Evolutionary conservation across 1,140 invertebrate genomes (phyloP), one percentile per base, ranked within the genome.

Genomic region (Antheraea pernyi): DNA sequence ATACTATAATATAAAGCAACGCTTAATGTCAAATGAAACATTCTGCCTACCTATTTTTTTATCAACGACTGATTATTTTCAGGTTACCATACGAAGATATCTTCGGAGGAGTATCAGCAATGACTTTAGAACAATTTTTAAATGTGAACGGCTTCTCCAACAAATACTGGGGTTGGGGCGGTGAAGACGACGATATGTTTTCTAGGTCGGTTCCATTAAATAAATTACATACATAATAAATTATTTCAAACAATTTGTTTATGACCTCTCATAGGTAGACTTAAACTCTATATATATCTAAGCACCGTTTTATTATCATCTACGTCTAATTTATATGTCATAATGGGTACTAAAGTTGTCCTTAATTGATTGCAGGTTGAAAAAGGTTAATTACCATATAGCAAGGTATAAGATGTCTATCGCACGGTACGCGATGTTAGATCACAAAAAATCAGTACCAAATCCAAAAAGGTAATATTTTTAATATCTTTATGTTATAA

Each of bases 101-200:
- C 68, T 99, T 99, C 88, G 97, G 97, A 30, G 97, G 97, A 66
- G 97, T 98, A 0, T 97, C 96, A 37, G 97, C 97, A 3, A 95
- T 99, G 93, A 97, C 95, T 0, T 93, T 94, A 63, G 94, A 96
- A 73, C 97, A 98, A 78, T 97, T 98, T 86, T 93, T 94, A 71
- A 92, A 95, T 63, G 95, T 98, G 0, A 98, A 98, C 85, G 98
- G 98, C 0, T 98, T 98, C 93, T 97, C 97, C 37, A 98, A 98
- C 85, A 95, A 96, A 46, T 98, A 97, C 89, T 98, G 97, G 96
- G 97, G 97, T 10, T 98, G 97, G 97, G 97, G 97, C 39, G 97
- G 96, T 19, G 97, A 98, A 91, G 97, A 98, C 88, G 97, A 98
- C 84, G 97, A 98, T 85, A 97, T 98, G 97, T 95, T 95, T 46